Base-by-base conservation (phyloP, 2,797 vertebrate genomes). In the Chromis chromis region DNA sequence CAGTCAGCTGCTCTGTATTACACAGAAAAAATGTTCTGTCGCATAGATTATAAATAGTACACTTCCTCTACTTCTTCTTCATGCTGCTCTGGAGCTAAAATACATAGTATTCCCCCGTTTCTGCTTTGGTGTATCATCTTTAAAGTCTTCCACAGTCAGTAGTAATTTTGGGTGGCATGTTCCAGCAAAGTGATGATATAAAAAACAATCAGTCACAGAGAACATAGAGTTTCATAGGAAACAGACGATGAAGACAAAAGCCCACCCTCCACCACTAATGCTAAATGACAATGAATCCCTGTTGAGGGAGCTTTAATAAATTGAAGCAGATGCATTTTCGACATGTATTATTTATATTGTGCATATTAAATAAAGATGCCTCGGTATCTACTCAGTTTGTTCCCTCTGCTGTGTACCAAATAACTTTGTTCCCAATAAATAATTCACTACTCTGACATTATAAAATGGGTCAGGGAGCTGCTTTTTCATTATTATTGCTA, bases 401-500 rank as follows among this genome's bases (percentile, higher is more conserved):
- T 90, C 92, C 88, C 90, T 82, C 90, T 90, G 92, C 93, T 92
- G 93, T 93, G 93, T 92, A 93, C 91, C 93, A 92, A 94, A 94
- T 94, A 93, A 93, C 89, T 91, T 94, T 93, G 93, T 93, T 92
- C 90, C 89, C 83, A 66, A 93, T 95, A 87, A 94, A 95, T 94
- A 90, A 94, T 94, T 94, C 91, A 94, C 78, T n/a, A 86, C 65
- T 82, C 86, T 92, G 86, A 90, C 91, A 92, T 94, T 91, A 92
- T 90, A 88, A 94, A 94, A 92, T 93, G 90, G 94, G 92, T 93
- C 93, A 92, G 90, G 82, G 80, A 90, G 88, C 78, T 88, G 81
- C 84, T 89, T 89, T 92, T 93, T 89, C 86, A 90, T 92, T 94
- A 90, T 91, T 91, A 86, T 88, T 86, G 81, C 82, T 90, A 89